Evolutionary conservation across 1,140 invertebrate species (phyloP).

Genomic region (Drosophila kepulauana): DNA sequence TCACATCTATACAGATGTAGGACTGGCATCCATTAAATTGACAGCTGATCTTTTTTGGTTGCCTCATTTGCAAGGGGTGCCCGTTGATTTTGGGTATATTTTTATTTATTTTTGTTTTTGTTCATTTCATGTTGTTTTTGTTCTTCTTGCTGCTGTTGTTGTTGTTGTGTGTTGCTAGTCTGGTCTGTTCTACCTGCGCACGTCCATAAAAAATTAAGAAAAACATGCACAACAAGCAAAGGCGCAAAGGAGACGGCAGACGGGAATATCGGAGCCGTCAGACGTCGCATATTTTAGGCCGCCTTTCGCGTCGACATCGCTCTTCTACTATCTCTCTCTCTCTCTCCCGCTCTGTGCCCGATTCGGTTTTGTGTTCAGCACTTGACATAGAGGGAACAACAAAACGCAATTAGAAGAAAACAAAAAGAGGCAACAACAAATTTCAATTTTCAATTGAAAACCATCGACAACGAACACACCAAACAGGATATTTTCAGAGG

Average conservation of each 20-base stretch:
- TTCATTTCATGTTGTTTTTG: conserved; percentile 42
- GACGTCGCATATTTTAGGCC: conserved; percentile 70
- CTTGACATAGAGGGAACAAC: conserved; percentile 43
- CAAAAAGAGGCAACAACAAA: conserved; percentile 32
- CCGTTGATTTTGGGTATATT: conserved; percentile 21
- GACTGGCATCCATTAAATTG: conserved; percentile 68
- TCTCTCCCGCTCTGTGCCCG: neutral
- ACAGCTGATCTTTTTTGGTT: conserved; percentile 75
- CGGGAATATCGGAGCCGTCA: conserved; percentile 30
- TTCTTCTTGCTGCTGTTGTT: conserved; percentile 9
- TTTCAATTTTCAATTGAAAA: conserved; percentile 68
- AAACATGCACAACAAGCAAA: conserved; percentile 65
- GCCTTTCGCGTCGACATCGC: conserved; percentile 42
- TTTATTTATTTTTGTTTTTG: conserved; percentile 48
- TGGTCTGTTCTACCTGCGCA: conserved; percentile 63
- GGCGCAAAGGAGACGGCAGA: conserved; percentile 31
- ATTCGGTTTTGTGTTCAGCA: neutral
- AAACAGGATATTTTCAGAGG: conserved; percentile 65
- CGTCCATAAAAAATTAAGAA: conserved; percentile 74
- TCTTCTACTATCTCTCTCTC: neutral
- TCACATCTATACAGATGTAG: conserved; percentile 2
- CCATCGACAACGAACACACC: neutral
- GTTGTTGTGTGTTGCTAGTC: conserved; percentile 21
- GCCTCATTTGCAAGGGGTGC: conserved; percentile 60
- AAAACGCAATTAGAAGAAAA: conserved; percentile 68